phyloP scores from a whole-genome alignment of 2,888 invertebrate genomes.

The Sinelater perroti region DNA sequence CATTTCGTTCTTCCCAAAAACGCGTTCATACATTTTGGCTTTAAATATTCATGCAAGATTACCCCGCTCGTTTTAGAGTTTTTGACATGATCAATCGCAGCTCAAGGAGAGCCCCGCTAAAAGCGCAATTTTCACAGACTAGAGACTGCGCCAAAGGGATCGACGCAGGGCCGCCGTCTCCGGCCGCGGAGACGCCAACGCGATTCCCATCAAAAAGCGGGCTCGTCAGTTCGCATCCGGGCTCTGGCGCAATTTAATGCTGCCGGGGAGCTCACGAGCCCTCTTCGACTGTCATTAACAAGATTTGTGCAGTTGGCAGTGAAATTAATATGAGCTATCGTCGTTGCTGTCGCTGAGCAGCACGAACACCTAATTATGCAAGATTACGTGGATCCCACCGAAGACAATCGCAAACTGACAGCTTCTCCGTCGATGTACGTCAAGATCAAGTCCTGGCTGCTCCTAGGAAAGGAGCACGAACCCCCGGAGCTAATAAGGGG shows the following conservation, averaged over 20 bases:
- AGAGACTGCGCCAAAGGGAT: conserved; percentile 33
- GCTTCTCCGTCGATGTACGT: conserved; percentile 50
- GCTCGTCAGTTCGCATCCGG: background rate
- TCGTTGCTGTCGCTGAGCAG: background rate
- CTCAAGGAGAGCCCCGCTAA: too few species aligned
- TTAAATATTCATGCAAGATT: too few species aligned
- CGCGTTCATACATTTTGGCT: too few species aligned
- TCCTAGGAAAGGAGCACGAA: conserved; percentile 46
- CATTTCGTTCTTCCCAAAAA: too few species aligned
- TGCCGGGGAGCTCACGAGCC: background rate
- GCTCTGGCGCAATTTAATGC: background rate
- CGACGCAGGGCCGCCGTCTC: conserved; percentile 31
- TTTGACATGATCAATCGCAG: background rate
- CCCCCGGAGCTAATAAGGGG: conserved; percentile 48
- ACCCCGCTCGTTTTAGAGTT: background rate
- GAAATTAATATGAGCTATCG: background rate
- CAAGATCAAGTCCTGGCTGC: conserved; percentile 51
- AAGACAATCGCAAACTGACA: conserved; percentile 38
- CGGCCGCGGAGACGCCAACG: conserved; percentile 6
- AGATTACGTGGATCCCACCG: conserved; percentile 46
- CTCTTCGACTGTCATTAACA: background rate
- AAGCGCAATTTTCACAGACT: conserved; percentile 24
- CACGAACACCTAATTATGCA: conserved; percentile 39
- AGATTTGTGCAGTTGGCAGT: background rate
- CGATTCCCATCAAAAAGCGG: conserved; percentile 7